Conservation (phyloP, 2,888 invertebrate species). For the Adineta ricciae region DNA sequence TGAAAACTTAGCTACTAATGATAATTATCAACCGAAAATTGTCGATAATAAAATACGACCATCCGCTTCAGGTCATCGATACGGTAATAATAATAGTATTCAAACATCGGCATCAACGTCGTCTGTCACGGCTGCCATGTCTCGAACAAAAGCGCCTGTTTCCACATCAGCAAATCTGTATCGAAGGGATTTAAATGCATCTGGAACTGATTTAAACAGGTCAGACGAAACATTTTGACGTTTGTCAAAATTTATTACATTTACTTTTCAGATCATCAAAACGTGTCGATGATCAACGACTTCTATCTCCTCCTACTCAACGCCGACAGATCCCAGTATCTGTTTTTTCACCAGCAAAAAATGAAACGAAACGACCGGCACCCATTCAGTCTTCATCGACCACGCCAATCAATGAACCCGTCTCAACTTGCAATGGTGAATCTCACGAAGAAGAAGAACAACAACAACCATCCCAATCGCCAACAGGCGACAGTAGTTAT, state of each 20-base stretch:
- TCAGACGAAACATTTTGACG: not conserved
- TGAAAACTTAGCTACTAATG: not conserved
- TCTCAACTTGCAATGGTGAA: not conserved
- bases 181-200: not conserved
- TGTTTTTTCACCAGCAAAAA: slow-evolving; percentile 5
- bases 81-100: not conserved
- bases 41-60: not conserved
- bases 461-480: not conserved
- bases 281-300: not conserved
- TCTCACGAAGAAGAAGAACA: not conserved
- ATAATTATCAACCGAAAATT: slow-evolving; percentile 19
- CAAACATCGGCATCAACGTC: slow-evolving; percentile 4
- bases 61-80: not conserved
- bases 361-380: not conserved
- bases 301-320: not conserved
- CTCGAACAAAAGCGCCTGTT: not conserved
- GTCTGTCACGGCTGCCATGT: not conserved
- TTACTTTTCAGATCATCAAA: not conserved
- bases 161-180: not conserved
- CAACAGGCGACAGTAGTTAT: not conserved
- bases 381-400: not conserved
- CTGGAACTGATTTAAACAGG: not conserved
- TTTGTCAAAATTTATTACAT: too few species aligned
- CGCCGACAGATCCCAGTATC: not conserved
- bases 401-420: not conserved